Base-by-base conservation (phyloP, 2,797 vertebrate genomes). In the Dryobates pubescens region DNA sequence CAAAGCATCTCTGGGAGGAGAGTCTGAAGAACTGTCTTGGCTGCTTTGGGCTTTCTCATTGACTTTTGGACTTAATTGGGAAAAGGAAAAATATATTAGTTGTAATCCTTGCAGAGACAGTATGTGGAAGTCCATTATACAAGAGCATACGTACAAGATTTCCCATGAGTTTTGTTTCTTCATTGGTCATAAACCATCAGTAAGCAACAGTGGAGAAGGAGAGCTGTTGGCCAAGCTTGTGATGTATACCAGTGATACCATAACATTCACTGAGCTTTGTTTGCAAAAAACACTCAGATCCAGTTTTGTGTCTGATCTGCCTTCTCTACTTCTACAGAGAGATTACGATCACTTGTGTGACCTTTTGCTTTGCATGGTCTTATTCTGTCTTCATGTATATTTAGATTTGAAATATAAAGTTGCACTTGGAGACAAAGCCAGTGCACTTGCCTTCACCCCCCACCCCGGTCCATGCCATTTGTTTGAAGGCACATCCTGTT, bases 251-350 rank as follows among this genome's bases (percentile, higher is more conserved):
- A 15, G 36, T 3, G 10, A 7, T 82, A 30, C 32, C 79, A 20
- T 43, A 49, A 13, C 49, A 17, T 32, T 68, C 24, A 30, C 4
- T 73, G 67, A 34, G 16, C 29, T 77, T 72, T 3, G 4, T 54
- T 54, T 65, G 7, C 5, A 0, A 71, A 22, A 58, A 57, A 10
- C 54, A 27, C 24, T 74, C 58, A 27, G 27, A 29, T 34, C 6
- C 29, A n/a, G 27, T 79, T 82, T 76, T 69, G 3, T 49, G 89
- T 67, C 53, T 86, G 30, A 38, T 49, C 24, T 76, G 15, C 3
- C 1, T 2, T 2, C 26, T 56, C 9, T 61, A 3, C 16, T 69
- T 81, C 29, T 69, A 0, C 3, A 22, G 22, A 13, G 1, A 10
- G 14, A 23, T 36, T 76, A 32, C 61, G 29, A 45, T 56, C 10